Conservation (phyloP, 2,888 invertebrate species). For the Aricia artaxerxes region DNA sequence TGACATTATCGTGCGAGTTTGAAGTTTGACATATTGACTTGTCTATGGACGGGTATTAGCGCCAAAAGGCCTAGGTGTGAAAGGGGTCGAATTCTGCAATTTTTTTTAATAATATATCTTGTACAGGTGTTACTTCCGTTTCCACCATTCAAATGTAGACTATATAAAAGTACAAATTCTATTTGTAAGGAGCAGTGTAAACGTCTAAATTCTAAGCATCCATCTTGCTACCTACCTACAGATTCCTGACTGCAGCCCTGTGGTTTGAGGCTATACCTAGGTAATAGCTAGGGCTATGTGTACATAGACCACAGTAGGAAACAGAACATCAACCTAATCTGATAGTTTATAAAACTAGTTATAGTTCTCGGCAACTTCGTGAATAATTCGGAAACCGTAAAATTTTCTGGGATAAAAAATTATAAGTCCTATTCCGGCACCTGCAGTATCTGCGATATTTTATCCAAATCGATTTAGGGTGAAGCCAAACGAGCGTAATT, state of each 20-base stretch:
- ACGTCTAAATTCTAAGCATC: background rate
- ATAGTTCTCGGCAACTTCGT: background rate
- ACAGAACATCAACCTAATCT: background rate
- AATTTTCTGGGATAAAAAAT: no score
- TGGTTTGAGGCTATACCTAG: constrained; percentile 11
- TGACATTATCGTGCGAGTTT: constrained; percentile 41
- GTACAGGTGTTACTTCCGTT: background rate
- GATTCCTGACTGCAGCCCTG: constrained; percentile 8
- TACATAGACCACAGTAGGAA: constrained; percentile 18
- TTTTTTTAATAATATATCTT: background rate
- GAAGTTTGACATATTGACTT: constrained; percentile 30
- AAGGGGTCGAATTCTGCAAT: constrained; percentile 4
- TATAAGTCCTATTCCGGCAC: no score
- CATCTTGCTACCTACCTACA: constrained; percentile 8
- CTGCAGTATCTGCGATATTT: no score
- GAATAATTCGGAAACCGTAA: background rate
- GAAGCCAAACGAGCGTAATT: no score
- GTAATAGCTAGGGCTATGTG: constrained; percentile 12
- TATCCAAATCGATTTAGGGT: no score
- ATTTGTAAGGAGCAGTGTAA: background rate
- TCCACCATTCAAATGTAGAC: background rate
- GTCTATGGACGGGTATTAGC: constrained; percentile 26
- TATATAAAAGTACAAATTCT: background rate
- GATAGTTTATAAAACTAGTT: background rate
- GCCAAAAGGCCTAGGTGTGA: constrained; percentile 18